Conservation (phyloP, 2,113 vertebrate species). For the Mirza zaza region DNA sequence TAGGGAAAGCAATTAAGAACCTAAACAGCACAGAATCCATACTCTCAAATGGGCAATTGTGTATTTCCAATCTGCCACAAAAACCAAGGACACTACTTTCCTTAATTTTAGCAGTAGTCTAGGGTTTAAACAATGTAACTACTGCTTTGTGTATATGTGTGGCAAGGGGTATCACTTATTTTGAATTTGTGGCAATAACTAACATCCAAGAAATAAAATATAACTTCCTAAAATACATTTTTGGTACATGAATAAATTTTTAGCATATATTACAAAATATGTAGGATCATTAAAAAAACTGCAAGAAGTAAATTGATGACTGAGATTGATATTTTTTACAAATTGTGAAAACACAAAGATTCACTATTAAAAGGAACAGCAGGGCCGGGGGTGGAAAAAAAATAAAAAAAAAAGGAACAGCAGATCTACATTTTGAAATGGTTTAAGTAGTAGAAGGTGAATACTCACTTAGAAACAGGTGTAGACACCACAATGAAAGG, state of each 20-base stretch:
- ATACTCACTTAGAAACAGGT: not conserved
- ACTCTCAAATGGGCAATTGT: not conserved
- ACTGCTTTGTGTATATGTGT: not conserved
- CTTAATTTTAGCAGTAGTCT: not conserved
- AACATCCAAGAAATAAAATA: conserved; percentile 44
- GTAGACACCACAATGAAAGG: not conserved
- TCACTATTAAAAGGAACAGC: conserved; percentile 26
- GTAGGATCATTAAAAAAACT: not conserved
- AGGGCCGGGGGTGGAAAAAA: too few relatives aligned
- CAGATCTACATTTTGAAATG: not conserved
- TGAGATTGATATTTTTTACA: not conserved
- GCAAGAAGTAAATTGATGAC: not conserved
- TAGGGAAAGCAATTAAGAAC: not conserved
- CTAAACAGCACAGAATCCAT: not conserved
- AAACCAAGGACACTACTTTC: not conserved
- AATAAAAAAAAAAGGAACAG: too few relatives aligned
- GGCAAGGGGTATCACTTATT: not conserved
- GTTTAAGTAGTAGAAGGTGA: not conserved
- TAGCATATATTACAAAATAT: not conserved
- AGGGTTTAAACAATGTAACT: conserved; percentile 20
- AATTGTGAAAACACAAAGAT: not conserved
- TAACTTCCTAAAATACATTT: conserved; percentile 3
- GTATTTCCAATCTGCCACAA: not conserved
- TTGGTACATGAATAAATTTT: not conserved
- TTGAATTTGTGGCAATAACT: not conserved